Evolutionary conservation across 2,113 vertebrate species (phyloP).

Genomic region (Zosterops japonicus): DNA sequence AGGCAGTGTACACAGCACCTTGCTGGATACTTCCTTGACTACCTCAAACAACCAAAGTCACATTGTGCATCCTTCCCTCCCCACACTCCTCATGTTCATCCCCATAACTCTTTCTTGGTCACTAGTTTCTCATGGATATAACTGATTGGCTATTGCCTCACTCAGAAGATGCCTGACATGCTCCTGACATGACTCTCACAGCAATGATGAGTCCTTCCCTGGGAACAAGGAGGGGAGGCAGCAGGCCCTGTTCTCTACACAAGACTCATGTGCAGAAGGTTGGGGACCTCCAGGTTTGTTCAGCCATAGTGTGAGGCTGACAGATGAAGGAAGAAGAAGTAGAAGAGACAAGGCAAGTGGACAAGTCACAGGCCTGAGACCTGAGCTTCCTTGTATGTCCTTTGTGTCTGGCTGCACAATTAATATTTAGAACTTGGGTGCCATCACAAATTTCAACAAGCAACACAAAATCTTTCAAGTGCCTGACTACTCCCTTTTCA

Average conservation of each 20-base stretch:
- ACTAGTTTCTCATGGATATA: not conserved
- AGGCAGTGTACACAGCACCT: not conserved
- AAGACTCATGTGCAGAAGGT: accelerated
- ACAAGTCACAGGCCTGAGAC: not conserved
- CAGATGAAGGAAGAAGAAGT: not conserved
- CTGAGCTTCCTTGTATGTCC: not conserved
- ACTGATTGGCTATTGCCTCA: not conserved
- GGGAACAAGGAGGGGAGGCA: not conserved
- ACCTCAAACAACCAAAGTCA: not conserved
- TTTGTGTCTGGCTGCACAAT: not conserved
- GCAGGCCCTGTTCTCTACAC: not conserved
- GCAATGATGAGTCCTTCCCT: not conserved
- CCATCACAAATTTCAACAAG: not conserved
- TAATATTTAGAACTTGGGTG: not conserved
- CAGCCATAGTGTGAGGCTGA: not conserved
- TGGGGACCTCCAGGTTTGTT: not conserved
- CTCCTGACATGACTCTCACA: not conserved
- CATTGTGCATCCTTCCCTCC: not conserved
- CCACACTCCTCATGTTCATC: not conserved
- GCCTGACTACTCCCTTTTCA: not conserved
- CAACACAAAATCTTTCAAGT: accelerated
- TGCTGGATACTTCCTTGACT: not conserved
- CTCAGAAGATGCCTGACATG: not conserved
- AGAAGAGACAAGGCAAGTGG: not conserved
- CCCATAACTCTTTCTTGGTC: not conserved